phyloP scores from a whole-genome alignment of 2,888 invertebrate species.

The Anarsia innoxiella region DNA sequence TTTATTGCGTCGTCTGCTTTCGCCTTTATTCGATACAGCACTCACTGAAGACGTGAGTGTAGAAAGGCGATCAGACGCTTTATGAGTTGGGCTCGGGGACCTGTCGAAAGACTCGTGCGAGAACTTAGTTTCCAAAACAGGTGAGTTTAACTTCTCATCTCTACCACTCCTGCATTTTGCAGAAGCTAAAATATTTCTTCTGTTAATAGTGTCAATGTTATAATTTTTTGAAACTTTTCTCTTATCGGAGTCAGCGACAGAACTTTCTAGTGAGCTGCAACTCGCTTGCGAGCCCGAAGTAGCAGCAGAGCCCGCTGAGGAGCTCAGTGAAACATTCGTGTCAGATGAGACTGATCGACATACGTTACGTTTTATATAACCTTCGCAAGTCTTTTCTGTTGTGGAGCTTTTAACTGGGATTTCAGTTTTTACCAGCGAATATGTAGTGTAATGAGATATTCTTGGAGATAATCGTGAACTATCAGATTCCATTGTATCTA shows the following conservation, averaged over 20 bases:
- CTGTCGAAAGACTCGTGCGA: constrained; percentile 74
- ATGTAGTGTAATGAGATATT: constrained; percentile 51
- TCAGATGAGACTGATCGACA: constrained; percentile 82
- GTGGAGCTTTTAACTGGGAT: constrained; percentile 44
- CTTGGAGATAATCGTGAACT: constrained; percentile 69
- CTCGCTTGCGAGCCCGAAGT: constrained; percentile 85
- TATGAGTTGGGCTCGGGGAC: constrained; percentile 65
- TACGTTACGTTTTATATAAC: constrained; percentile 73
- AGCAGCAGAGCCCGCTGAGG: constrained; percentile 81
- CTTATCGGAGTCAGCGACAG: constrained; percentile 77
- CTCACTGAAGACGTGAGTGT: constrained; percentile 71
- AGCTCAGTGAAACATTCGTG: constrained; percentile 81
- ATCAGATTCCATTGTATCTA: constrained; percentile 74
- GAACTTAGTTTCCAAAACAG: constrained; percentile 83
- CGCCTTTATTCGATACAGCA: constrained; percentile 68
- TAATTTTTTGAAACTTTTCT: constrained; percentile 84
- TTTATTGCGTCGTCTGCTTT: constrained; percentile 66
- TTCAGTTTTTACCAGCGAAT: constrained; percentile 63
- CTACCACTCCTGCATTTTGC: constrained; percentile 89
- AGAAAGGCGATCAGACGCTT: constrained; percentile 71
- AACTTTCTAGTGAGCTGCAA: constrained; percentile 79
- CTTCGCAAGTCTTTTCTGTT: constrained; percentile 50
- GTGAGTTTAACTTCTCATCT: constrained; percentile 81
- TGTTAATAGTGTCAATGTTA: constrained; percentile 88
- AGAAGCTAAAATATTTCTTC: constrained; percentile 90